Base-by-base conservation (phyloP, 2,113 vertebrate species). In the Platycercus adscitus region DNA sequence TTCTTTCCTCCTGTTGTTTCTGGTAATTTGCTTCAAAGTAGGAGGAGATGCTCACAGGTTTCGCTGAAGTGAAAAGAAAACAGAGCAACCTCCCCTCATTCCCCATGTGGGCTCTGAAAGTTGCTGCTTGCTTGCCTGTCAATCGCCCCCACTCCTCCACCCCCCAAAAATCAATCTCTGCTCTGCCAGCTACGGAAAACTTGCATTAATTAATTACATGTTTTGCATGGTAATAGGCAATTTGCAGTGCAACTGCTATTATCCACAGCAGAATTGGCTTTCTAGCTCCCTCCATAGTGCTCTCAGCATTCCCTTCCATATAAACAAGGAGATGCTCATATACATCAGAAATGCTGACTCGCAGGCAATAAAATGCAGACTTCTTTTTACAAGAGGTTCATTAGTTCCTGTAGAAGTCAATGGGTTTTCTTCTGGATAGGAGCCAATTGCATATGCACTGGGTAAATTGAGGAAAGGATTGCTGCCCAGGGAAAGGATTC, bases 141-240 rank as follows among this genome's bases (percentile, higher is more conserved):
- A 81, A 23, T 64, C 17, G 43, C 46, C 15, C 10, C 17, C 29
- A 24, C 56, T 58, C 56, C 56, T 24, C 21, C 56, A 35, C 46
- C 17, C 6, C 14, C 35, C 37, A 49, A 70, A 44, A 37, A 69
- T 60, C 58, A 60, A 49, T 79, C 64, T 77, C 53, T 46, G 56
- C 37, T 85, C 72, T 96, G 91, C 93, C 93, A 87, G 35, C 81
- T 89, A 93, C 46, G 53, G 41, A 39, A 93, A 93, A 92, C 69
- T 72, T 87, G 61, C 93, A 91, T 89, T 65, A 69, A 92, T 91
- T 86, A 95, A 94, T 94, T 43, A n/a, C 52, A 79, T 53, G 83
- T 84, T 92, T 90, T 91, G 83, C 92, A 93, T 88, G 52, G 72
- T 84, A 91, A 94, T 71, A 78, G n/a, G 77, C 77, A 56, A 24